Base-by-base conservation (phyloP, 2,888 invertebrate species). In the Aleiodes testaceus region DNA sequence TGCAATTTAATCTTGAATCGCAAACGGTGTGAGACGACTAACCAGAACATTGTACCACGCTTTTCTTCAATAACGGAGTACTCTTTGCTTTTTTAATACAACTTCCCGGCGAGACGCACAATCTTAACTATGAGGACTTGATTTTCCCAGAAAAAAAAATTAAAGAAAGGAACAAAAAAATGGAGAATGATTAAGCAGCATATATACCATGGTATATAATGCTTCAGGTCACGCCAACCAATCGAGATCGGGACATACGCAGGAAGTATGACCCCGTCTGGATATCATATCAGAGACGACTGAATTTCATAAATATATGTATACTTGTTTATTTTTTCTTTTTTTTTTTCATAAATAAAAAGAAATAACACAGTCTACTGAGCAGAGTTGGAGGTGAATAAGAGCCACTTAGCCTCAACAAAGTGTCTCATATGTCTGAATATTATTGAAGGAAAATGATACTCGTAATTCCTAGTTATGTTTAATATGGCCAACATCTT, bases 401-500 rank as follows among this genome's bases (percentile, higher is more conserved):
- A 59, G 42, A 59, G 36, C 59, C 59, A 36, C 36, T 59, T 59
- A 59, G 16, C 26, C 59, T 42, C 18, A 59, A 66, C 52, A 53
- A 53, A 66, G 14, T 44, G 22, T 44, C 20, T 66, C 52, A 16
- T 66, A 66, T 53, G 18, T 63, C 44, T 12, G 52, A 44, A 45
- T 53, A 44, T 44, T 14, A 11, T 63, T 44, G 63, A 45, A 63
- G 53, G 53, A 18, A 20, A 44, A 66, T 77, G 75, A 36, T 66
- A 65, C 78, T 79, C 84, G 80, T 84, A 84, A 84, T 82, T 84
- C 79, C 79, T 75, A 72, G 78, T 78, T 78, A 79, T 75, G 79
- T 83, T 86, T 86, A 86, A 87, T 86, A 86, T 81, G 81, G 78
- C 79, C 73, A 75, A 74, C 77, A 66, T 72, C 74, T 78, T 77